These are phyloP conservation scores for Poecilia velifera DNA, from an alignment of 2,797 vertebrate genomes.

Conservation along the genomic window DNA sequence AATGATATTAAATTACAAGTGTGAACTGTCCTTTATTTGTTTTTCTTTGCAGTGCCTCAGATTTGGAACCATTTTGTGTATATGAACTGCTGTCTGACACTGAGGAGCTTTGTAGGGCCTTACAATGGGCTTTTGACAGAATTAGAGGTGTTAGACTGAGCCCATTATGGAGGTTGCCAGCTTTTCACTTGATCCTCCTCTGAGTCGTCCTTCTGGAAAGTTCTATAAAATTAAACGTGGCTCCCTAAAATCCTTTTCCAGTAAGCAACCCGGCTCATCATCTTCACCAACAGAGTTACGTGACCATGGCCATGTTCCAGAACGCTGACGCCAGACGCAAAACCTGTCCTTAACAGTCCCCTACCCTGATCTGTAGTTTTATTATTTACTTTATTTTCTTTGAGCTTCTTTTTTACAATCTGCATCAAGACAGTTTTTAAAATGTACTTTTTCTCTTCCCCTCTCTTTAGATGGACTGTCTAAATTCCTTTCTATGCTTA, in stretches of 20 bases:
- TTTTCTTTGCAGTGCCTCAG: neutral
- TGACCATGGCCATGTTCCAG: neutral
- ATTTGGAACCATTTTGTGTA: neutral
- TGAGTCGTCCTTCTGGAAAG: conserved; percentile 7
- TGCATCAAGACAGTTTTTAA: neutral
- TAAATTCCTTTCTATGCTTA: neutral
- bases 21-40: neutral
- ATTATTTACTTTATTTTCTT: neutral
- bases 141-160: conserved; percentile 3
- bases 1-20: neutral
- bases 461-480: neutral
- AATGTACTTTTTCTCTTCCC: neutral
- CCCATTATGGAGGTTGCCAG: neutral
- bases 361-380: neutral
- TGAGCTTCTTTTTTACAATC: neutral
- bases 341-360: neutral
- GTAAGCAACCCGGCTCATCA: neutral
- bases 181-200: conserved; percentile 3
- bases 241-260: neutral
- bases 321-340: neutral
- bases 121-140: neutral
- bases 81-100: conserved; percentile 5
- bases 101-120: neutral
- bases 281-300: neutral
- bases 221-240: neutral